phyloP scores from a whole-genome alignment of 2,797 vertebrate genomes.

The Arctocebus calabarensis region DNA sequence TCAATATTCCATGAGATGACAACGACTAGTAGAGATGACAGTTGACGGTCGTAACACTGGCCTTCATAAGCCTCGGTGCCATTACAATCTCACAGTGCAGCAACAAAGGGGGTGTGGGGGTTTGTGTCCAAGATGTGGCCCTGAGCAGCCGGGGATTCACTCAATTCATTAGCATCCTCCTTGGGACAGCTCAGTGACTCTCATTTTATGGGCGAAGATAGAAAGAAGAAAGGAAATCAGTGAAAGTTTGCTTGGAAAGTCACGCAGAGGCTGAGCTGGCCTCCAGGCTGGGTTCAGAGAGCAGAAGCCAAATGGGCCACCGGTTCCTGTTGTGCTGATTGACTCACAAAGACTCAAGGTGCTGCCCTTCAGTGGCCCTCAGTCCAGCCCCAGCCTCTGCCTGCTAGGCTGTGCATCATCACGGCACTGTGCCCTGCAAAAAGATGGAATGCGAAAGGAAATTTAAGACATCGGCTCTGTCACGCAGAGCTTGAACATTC shows the following conservation, averaged over 20 bases:
- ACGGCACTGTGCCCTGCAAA: background rate
- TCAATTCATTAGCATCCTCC: background rate
- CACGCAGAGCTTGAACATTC: background rate
- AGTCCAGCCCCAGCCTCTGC: background rate
- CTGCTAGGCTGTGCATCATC: fast-evolving
- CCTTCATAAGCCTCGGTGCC: background rate
- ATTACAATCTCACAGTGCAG: background rate
- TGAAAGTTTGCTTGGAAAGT: background rate
- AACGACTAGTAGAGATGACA: background rate
- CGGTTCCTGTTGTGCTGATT: background rate
- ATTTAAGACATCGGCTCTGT: background rate
- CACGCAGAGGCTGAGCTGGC: background rate
- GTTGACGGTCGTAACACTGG: background rate
- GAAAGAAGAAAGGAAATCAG: background rate
- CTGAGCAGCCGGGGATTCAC: background rate
- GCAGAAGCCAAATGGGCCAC: background rate
- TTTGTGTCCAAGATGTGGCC: background rate
- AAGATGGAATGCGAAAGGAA: background rate
- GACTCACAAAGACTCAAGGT: background rate
- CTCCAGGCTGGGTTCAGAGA: background rate
- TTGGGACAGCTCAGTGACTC: background rate
- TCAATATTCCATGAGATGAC: background rate
- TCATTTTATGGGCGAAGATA: background rate
- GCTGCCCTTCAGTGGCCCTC: background rate
- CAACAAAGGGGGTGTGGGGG: background rate